phyloP scores from a whole-genome alignment of 2,888 invertebrate species.

The Allacma fusca region DNA sequence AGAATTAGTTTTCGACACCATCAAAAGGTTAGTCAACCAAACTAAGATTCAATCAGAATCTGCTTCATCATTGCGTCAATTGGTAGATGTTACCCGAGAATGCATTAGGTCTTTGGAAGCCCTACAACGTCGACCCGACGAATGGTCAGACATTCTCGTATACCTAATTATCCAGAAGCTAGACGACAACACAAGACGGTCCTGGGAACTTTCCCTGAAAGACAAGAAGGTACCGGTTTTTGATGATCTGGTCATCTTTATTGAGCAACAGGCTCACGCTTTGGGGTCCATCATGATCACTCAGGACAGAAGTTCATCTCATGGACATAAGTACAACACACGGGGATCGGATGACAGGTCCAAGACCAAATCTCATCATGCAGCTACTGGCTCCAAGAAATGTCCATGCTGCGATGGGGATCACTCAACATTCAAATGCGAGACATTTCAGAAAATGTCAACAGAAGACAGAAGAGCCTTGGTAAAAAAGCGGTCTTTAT shows the following conservation, averaged over 20 bases:
- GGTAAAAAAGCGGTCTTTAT: background rate
- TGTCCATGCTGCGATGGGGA: too few species aligned
- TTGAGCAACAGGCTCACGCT: background rate
- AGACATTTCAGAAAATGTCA: background rate
- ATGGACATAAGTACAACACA: too few species aligned
- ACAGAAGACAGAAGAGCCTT: background rate
- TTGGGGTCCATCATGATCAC: background rate
- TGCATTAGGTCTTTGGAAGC: background rate
- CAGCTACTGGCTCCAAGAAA: too few species aligned
- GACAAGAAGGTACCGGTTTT: background rate
- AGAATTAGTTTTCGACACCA: background rate
- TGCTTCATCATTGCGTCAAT: too few species aligned
- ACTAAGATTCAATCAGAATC: too few species aligned
- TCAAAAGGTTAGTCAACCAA: too few species aligned
- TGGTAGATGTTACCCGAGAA: background rate
- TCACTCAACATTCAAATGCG: background rate
- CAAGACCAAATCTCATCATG: background rate
- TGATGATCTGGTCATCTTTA: constrained; percentile 16
- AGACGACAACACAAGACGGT: background rate
- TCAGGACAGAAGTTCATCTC: too few species aligned
- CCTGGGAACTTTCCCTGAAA: constrained; percentile 7
- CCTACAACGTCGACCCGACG: background rate
- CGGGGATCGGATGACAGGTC: too few species aligned
- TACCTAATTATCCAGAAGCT: too few species aligned
- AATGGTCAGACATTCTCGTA: background rate